These are phyloP conservation scores for Cephus runcator DNA, from an alignment of 2,888 invertebrate genomes.

Conservation along the genomic window DNA sequence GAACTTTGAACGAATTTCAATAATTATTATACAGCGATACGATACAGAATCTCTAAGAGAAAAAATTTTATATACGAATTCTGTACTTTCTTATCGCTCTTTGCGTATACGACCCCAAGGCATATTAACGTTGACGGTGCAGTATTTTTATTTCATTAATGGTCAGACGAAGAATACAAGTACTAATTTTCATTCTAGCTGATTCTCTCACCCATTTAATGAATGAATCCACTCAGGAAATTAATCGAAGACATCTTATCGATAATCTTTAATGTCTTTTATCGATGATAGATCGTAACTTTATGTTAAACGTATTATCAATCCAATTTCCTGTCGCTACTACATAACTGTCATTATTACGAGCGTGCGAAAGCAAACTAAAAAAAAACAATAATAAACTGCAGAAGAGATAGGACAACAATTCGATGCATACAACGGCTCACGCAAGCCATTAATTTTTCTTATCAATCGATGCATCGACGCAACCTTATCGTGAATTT, in stretches of 20 bases:
- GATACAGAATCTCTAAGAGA: neutral
- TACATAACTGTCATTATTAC: neutral
- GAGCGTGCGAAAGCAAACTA: neutral
- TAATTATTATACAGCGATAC: neutral
- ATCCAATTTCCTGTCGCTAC: neutral
- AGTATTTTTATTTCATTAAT: neutral
- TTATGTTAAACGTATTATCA: neutral
- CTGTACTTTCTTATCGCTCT: neutral
- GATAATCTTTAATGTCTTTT: neutral
- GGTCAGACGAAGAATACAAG: neutral
- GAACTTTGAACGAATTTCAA: neutral
- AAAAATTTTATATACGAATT: neutral
- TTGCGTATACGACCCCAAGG: neutral
- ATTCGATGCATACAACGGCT: neutral
- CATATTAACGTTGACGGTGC: neutral
- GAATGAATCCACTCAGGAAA: neutral
- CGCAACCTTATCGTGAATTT: neutral
- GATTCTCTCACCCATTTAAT: neutral
- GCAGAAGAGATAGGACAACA: neutral
- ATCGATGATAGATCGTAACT: neutral
- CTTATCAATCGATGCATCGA: neutral
- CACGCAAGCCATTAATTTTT: neutral
- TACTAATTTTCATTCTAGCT: neutral
- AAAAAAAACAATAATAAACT: neutral
- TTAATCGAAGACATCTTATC: neutral